Percentiles rank a stretch among this genome's conserved stretches.
Evolutionary conservation across 2,888 invertebrate genomes (phyloP).

Genomic region (Timandra comae): DNA sequence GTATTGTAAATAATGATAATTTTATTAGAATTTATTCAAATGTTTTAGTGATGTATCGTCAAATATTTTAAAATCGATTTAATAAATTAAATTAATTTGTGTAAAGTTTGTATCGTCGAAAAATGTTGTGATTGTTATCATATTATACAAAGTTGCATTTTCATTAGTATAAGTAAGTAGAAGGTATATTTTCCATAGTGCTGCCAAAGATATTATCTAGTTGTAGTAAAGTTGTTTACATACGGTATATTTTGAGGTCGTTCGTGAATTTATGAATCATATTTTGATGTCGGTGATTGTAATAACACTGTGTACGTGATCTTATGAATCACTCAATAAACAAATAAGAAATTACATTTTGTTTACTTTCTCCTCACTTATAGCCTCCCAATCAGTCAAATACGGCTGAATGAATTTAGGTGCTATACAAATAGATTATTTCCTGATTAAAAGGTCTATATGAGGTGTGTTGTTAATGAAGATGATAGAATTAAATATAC

Average conservation of each 20-base stretch:
- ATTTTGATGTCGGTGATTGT: constrained; percentile 64
- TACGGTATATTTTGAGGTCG: constrained; percentile 69
- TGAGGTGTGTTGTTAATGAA: no score
- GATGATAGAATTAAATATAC: no score
- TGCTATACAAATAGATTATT: no score
- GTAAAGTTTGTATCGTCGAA: constrained; percentile 63
- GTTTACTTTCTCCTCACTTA: constrained; percentile 5
- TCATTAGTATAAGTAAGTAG: constrained; percentile 68
- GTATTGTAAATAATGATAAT: constrained; percentile 56
- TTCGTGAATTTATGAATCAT: constrained; percentile 67
- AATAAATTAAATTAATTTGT: constrained; percentile 41
- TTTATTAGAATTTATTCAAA: constrained; percentile 47
- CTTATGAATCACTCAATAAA: constrained; percentile 64
- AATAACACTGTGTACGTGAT: constrained; percentile 63
- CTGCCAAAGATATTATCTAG: constrained; percentile 75
- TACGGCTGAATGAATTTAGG: no score
- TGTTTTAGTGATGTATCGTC: constrained; percentile 43
- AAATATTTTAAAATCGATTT: constrained; percentile 45
- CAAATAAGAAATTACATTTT: constrained; percentile 12
- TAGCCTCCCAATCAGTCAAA: no score
- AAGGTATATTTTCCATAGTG: constrained; percentile 76
- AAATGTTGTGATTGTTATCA: constrained; percentile 72
- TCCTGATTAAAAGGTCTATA: no score
- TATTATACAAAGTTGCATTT: constrained; percentile 65
- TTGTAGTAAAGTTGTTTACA: constrained; percentile 70